Evolutionary conservation across 2,888 invertebrate species (phyloP), one percentile per base, ranked within the genome.

Genomic region (Andrena flavipes): DNA sequence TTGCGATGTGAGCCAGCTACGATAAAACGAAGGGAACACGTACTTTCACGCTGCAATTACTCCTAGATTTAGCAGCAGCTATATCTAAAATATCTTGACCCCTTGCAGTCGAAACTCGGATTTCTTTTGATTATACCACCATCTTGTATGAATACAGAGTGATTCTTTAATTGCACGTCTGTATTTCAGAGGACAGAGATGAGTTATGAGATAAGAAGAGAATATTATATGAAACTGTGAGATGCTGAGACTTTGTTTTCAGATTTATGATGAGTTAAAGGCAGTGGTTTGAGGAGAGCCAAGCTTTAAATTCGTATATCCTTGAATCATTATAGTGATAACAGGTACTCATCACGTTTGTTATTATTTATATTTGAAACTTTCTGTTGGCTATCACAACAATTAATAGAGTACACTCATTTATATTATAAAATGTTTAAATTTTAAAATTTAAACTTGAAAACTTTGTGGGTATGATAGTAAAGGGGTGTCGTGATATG

Each of bases 1-100:
- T 42, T 70, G 72, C 82, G 76, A 83, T 81, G 76, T 60, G 82
- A 83, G 82, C 76, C 48, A 69, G 54, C 75, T 82, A 80, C 71
- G n/a, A n/a, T 51, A 30, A 71, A 26, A 64, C 60, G 33, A 33
- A 70, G 20, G 23, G 42, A 48, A 60, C 33, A 51, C 68, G 49
- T 49, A 60, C 65, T 35, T 67, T 67, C 70, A 23, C 72, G 62
- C 51, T 54, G 62, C 62, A 35, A 76, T 80, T 80, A 71, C 20
- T 29, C 63, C 71, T 76, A 80, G 59, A 54, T 62, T 59, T 54
- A 72, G 71, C 74, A 63, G 67, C 68, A 16, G 10, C 76, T 70
- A 81, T 35, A 29, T 54, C 72, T 72, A 80, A 80, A 67, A 68
- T 49, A 62, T 8, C 26, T 49, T n/a, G 54, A 51, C 63, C 71